Evolutionary conservation across 2,797 vertebrate genomes (phyloP), one percentile per base, ranked within the genome.

Genomic region (Sorex maritimensis): DNA sequence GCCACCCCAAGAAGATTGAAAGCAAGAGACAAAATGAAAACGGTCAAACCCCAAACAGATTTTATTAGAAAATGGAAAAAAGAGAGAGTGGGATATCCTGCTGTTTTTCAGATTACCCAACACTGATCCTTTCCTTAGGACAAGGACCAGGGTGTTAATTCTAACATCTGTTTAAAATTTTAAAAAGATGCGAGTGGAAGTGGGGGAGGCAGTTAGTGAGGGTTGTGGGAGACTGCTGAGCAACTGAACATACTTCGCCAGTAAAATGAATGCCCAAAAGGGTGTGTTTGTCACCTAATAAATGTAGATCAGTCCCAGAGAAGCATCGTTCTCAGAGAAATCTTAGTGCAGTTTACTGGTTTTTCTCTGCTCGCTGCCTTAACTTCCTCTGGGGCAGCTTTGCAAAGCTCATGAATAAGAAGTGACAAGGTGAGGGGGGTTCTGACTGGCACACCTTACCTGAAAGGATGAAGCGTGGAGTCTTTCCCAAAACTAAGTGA

Each of bases 271-370:
- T 86, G 55, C 69, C 82, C 86, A 77, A 77, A 81, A 93, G 83
- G 69, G 21, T 80, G 81, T 83, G 69, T 86, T 94, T 93, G 46
- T 91, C 81, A 86, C 69, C 78, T 95, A 88, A 46, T 84, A 84
- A 93, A 91, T 79, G 44, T 85, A 88, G 78, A 86, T 84, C 5
- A 0, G 61, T 83, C 65, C 88, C 73, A 92, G 77, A 85, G 88
- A 86, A 95, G 55, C 58, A 72, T 72, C 65, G 63, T 72, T 95
- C 80, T 90, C 77, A 44, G 68, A 94, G 89, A 92, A 46, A 58
- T 19, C 69, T 83, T 94, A 94, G 96, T 95, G 89, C 73, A 63
- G 94, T 93, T 95, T 81, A 49, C 95, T 95, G 93, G 89, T 94
- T 81, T 87, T 85, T 93, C 52, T 95, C 88, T 80, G 71, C 58